phyloP scores from a whole-genome alignment of 2,888 invertebrate genomes.

The Neoaliturus tenellus region DNA sequence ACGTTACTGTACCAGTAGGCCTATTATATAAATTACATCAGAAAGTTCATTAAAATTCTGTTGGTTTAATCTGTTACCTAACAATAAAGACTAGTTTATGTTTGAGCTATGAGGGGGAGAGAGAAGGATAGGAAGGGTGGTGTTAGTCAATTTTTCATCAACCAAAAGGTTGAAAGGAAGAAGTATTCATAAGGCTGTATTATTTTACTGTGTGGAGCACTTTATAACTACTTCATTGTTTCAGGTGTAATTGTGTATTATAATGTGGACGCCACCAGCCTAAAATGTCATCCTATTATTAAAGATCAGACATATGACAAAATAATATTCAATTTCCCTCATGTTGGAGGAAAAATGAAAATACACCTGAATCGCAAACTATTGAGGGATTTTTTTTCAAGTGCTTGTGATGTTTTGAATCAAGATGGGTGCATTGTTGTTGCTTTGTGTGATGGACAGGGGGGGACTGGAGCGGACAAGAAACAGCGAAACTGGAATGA shows the following conservation, averaged over 20 bases:
- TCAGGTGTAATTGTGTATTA: conserved; percentile 73
- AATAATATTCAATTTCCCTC: conserved; percentile 79
- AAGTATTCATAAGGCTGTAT: no score
- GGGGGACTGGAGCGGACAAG: conserved; percentile 72
- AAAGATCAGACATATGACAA: conserved; percentile 70
- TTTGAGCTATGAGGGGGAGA: no score
- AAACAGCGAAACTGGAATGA: conserved; percentile 74
- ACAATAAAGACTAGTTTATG: no score
- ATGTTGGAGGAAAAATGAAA: conserved; percentile 78
- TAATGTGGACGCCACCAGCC: conserved; percentile 74
- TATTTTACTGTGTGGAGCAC: no score
- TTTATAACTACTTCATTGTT: conserved; percentile 66
- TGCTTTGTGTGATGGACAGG: conserved; percentile 76
- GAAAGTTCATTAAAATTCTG: no score
- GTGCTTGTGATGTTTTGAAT: conserved; percentile 71
- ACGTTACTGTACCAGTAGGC: no score
- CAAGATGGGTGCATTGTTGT: conserved; percentile 71
- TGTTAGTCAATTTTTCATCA: no score
- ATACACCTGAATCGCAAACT: conserved; percentile 75
- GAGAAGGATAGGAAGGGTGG: no score
- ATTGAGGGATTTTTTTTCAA: conserved; percentile 73
- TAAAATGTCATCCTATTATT: conserved; percentile 69
- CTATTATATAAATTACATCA: no score
- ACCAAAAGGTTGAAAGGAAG: no score
- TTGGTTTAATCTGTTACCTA: no score